phyloP scores from a whole-genome alignment of 2,888 invertebrate species.

The Autographa pulchrina region DNA sequence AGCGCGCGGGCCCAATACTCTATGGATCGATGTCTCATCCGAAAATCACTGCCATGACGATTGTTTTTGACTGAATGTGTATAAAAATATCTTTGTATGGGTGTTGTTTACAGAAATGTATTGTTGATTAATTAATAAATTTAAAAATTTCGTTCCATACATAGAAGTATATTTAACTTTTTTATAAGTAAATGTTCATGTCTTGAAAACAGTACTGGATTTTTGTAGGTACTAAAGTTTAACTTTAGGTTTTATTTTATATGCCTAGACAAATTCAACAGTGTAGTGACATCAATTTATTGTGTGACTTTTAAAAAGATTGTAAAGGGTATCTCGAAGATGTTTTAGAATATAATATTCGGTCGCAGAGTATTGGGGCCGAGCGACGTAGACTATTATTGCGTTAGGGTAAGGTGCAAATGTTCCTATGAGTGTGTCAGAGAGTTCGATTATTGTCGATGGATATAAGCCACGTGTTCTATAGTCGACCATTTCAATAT shows the following conservation, averaged over 20 bases:
- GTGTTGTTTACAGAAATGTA: conserved; percentile 9
- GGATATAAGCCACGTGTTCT: conserved; percentile 69
- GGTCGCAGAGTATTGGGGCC: not conserved
- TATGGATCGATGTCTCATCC: not conserved
- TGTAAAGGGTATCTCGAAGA: too few species aligned
- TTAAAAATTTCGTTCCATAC: too few species aligned
- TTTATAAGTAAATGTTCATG: too few species aligned
- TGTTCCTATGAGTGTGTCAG: conserved; percentile 88
- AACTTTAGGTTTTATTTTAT: too few species aligned
- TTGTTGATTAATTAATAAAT: not conserved
- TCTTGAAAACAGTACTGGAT: too few species aligned
- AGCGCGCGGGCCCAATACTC: conserved; percentile 22
- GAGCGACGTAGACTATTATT: conserved; percentile 47
- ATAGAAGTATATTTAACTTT: too few species aligned
- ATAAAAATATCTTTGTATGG: not conserved
- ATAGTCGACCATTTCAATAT: conserved; percentile 80
- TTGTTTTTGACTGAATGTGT: not conserved
- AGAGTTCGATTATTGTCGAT: conserved; percentile 69
- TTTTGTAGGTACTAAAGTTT: too few species aligned
- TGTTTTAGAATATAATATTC: not conserved
- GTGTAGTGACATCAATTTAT: too few species aligned
- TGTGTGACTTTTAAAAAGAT: too few species aligned
- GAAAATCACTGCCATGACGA: not conserved
- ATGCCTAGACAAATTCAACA: too few species aligned
- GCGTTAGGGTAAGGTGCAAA: conserved; percentile 85